Evolutionary conservation across 2,797 vertebrate species (phyloP), one percentile per base, ranked within the genome.

Genomic region (Netta rufina): DNA sequence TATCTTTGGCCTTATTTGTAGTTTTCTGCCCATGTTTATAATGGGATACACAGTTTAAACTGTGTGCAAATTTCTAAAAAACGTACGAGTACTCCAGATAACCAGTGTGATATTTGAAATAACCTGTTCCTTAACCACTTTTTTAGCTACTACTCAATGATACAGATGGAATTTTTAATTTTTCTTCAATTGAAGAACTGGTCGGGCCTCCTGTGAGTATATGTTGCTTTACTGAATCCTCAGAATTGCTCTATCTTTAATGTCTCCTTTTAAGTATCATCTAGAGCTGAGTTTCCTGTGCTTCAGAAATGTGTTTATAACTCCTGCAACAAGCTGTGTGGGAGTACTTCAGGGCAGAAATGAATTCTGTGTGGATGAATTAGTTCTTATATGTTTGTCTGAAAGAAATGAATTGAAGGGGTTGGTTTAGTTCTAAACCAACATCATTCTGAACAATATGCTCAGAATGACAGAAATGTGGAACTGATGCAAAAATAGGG

Each of bases 131-230:
- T 94, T 84, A 84, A 85, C 17, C 13, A 32, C 13, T 17, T 84
- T 92, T 97, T 79, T 95, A 99, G 99, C 96, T 98, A 51, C 96
- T 99, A 39, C 95, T 98, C 39, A 99, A 99, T 56, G 96, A 98
- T 75, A 99, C 99, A 38, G 97, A 98, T 4, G 98, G 98, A 80
- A 87, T 96, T 92, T 97, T 98, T 93, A 99, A 99, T 95, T 94
- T 98, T 92, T 98, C 99, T 62, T 98, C 96, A 96, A 97, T 98
- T 70, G 98, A 98, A 93, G 98, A 98, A 92, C 96, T 98, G 76
- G 80, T 97, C 75, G 98, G 98, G 58, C 94, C 97, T n/a, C 96
- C 87, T 88, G 99, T 99, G 95, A 98, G 99, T 99, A 94, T 89
- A 66, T 24, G 21, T 27, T 78, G 20, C 65, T 85, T 78, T 70